Evolutionary conservation across 2,888 invertebrate species (phyloP), one percentile per base, ranked within the genome.

Genomic region (Nymphalis c-album): DNA sequence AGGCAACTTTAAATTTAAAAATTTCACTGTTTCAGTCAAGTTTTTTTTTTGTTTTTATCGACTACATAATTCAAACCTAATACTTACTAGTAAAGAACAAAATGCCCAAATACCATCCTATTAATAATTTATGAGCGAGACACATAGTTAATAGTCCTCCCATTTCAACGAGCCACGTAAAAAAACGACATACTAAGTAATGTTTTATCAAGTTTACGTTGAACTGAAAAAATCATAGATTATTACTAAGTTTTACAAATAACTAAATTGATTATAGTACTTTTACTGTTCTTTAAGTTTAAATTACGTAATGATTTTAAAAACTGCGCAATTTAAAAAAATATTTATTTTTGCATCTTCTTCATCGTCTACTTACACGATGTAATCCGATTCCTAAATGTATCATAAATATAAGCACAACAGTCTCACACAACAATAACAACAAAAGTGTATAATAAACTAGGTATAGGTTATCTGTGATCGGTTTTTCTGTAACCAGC

Each of bases 21-120:
- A 35, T 35, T 31, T 6, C 5, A 35, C 35, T 8, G 7, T 10
- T 35, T 35, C 10, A 35, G 0, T 10, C 7, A 8, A 35, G 35
- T 10, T 35, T 35, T 35, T 35, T 35, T 35, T 1, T 35, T 31
- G 26, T 35, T 35, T 10, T 35, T 35, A 2, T 35, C 2, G 0
- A 0, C 1, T 35, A 35, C 10, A 35, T 35, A 35, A 57, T 53
- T 59, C 3, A 20, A 26, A 58, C 20, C 22, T 16, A 13, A 26
- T 59, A 83, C 87, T 84, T 73, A 87, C 87, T 74, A 59, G 85
- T 74, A 53, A 80, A 71, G 60, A 84, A 74, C 10, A 86, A 72
- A 60, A 85, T 75, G 1, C 73, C 71, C 59, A 87, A 69, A 64
- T 85, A 86, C 82, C 83, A 87, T 5, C 80, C 85, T n/a, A 85